phyloP scores from a whole-genome alignment of 1,140 invertebrate genomes.

The Aplysia californica region DNA sequence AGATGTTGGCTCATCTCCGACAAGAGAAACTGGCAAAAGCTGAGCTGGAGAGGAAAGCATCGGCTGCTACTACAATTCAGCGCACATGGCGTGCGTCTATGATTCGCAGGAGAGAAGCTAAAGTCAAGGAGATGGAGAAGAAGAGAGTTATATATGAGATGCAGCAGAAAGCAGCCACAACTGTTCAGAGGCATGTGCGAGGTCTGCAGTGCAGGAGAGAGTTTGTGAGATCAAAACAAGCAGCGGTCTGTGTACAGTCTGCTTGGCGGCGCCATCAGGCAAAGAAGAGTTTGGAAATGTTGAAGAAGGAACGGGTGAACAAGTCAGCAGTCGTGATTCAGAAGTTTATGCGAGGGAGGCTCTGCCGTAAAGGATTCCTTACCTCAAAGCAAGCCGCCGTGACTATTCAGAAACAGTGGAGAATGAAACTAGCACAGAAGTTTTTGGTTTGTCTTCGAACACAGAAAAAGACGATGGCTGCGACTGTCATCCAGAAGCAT shows the following conservation, averaged over 20 bases:
- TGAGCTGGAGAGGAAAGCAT: background rate
- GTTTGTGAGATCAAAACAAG: constrained; percentile 1
- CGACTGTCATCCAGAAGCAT: constrained; percentile 27
- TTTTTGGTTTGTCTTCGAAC: background rate
- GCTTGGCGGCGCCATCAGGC: background rate
- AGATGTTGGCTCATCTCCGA: background rate
- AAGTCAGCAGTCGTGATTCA: constrained; percentile 38
- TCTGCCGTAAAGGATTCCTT: background rate
- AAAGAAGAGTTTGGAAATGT: background rate
- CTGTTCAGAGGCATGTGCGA: constrained; percentile 52
- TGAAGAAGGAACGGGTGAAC: constrained; percentile 13
- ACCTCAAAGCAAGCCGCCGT: constrained; percentile 25
- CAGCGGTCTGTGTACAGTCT: constrained; percentile 24
- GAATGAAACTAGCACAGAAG: background rate
- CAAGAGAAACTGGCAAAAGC: constrained; percentile 31
- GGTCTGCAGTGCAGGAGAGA: constrained; percentile 19
- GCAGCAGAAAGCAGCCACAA: constrained; percentile 46
- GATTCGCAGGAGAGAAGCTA: too few species aligned
- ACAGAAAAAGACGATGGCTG: constrained; percentile 7
- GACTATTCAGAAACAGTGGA: constrained; percentile 30
- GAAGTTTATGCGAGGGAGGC: constrained; percentile 6
- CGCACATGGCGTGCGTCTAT: background rate
- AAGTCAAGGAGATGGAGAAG: too few species aligned
- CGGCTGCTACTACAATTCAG: constrained; percentile 10
- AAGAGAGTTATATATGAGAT: too few species aligned